Evolutionary conservation across 2,888 invertebrate species (phyloP).

Genomic region (Heliothis peltigera): DNA sequence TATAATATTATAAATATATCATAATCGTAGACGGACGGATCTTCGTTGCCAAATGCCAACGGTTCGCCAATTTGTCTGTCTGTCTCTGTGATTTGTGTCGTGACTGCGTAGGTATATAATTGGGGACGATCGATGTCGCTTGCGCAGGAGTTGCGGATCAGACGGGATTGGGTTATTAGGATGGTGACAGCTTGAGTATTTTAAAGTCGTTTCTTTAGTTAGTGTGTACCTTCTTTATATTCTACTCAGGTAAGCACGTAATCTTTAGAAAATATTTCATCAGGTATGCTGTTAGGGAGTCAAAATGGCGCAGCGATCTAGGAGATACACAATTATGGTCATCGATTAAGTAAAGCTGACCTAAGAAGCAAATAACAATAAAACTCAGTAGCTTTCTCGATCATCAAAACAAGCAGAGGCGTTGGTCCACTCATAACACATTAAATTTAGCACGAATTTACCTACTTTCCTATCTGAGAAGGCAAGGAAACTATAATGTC

Average conservation of each 20-base stretch:
- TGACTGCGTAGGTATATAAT: slow-evolving; percentile 73
- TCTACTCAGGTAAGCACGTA: not conserved
- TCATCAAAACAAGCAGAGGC: slow-evolving; percentile 17
- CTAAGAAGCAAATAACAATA: not conserved
- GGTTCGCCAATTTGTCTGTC: slow-evolving; percentile 72
- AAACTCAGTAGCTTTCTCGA: slow-evolving; percentile 33
- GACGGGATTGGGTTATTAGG: slow-evolving; percentile 28
- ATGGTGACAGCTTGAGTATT: slow-evolving; percentile 11
- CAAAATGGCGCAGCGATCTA: not conserved
- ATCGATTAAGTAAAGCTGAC: not conserved
- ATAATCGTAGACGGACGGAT: slow-evolving; percentile 57
- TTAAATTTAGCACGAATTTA: slow-evolving; percentile 52
- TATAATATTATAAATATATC: slow-evolving; percentile 68
- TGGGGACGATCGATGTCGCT: slow-evolving; percentile 65
- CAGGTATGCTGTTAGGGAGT: not conserved
- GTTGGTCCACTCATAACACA: slow-evolving; percentile 34
- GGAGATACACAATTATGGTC: not conserved
- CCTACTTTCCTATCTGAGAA: slow-evolving; percentile 52
- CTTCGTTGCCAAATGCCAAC: slow-evolving; percentile 69
- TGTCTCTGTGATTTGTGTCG: slow-evolving; percentile 69
- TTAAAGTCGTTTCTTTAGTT: not conserved
- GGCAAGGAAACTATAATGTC: slow-evolving; percentile 51
- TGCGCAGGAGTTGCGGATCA: slow-evolving; percentile 51
- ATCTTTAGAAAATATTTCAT: too few relatives aligned
- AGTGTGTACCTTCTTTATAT: not conserved